These are phyloP conservation scores for Vipera latastei DNA, from an alignment of 2,797 vertebrate species.

Conservation along the genomic window DNA sequence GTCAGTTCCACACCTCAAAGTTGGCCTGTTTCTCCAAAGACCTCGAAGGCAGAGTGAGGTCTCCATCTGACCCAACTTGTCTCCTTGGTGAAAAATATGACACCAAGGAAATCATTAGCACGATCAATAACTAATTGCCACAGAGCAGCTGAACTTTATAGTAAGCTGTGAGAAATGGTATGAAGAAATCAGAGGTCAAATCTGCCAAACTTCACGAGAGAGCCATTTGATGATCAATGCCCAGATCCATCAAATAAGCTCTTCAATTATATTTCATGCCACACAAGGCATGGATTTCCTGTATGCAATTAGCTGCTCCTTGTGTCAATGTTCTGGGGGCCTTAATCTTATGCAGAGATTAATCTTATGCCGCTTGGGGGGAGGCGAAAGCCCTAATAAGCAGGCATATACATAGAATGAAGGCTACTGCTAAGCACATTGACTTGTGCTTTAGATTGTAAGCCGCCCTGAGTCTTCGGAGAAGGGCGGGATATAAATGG, in stretches of 20 bases:
- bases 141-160: background rate
- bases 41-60: slow-evolving; percentile 6
- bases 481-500: too few relatives aligned
- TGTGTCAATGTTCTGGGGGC: background rate
- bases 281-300: slow-evolving; percentile 39
- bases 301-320: slow-evolving; percentile 1
- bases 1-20: slow-evolving; percentile 48
- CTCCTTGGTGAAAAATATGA: slow-evolving; percentile 47
- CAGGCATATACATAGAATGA: too few relatives aligned
- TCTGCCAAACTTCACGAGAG: slow-evolving; percentile 20
- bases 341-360: slow-evolving; percentile 40
- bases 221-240: slow-evolving; percentile 36
- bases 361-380: background rate
- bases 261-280: slow-evolving; percentile 63
- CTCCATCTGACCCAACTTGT: slow-evolving; percentile 56
- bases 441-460: too few relatives aligned
- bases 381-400: too few relatives aligned
- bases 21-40: background rate
- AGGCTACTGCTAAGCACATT: too few relatives aligned
- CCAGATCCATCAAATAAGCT: slow-evolving; percentile 46
- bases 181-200: slow-evolving; percentile 21
- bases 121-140: slow-evolving; percentile 47
- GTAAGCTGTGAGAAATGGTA: slow-evolving; percentile 20
- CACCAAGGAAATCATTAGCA: slow-evolving; percentile 37
- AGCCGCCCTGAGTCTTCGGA: too few relatives aligned